Percentiles rank a stretch among this genome's conserved stretches.
Evolutionary conservation across 2,113 vertebrate species (phyloP).

Genomic region (Otis tarda): DNA sequence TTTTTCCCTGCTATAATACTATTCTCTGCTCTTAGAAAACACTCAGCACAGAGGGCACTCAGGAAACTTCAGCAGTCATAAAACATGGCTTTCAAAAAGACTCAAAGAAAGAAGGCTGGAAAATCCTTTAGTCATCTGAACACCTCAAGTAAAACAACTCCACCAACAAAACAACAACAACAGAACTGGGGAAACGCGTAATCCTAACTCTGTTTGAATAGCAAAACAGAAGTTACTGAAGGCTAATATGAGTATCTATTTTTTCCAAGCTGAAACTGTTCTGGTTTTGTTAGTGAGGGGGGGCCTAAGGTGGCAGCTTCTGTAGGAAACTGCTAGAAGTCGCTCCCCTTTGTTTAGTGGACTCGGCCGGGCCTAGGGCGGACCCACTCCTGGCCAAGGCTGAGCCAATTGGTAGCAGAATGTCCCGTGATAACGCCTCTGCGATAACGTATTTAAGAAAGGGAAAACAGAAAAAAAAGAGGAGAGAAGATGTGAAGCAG

Average conservation of each 20-base stretch:
- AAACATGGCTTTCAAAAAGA: not conserved
- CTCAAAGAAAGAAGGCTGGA: not conserved
- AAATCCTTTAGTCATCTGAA: not conserved
- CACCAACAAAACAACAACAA: not conserved
- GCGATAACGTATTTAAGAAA: no score
- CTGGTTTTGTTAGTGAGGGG: no score
- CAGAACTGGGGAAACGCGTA: not conserved
- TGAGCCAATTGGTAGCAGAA: no score
- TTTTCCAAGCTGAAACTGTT: constrained; percentile 29
- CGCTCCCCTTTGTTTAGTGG: no score
- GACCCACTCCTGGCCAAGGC: no score
- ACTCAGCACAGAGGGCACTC: not conserved
- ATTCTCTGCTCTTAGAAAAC: not conserved
- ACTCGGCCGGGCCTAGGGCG: no score
- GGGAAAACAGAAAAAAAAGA: no score
- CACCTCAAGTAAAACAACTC: not conserved
- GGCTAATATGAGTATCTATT: not conserved
- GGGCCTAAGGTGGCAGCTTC: no score
- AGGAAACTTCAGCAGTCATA: not conserved
- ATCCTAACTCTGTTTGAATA: not conserved
- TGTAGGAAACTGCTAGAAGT: no score
- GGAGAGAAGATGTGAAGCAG: no score
- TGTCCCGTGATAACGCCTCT: no score
- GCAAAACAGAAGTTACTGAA: not conserved
- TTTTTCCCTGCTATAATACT: not conserved